These are phyloP conservation scores for Tetropium fuscum DNA, from an alignment of 2,888 invertebrate species.

Conservation along the genomic window DNA sequence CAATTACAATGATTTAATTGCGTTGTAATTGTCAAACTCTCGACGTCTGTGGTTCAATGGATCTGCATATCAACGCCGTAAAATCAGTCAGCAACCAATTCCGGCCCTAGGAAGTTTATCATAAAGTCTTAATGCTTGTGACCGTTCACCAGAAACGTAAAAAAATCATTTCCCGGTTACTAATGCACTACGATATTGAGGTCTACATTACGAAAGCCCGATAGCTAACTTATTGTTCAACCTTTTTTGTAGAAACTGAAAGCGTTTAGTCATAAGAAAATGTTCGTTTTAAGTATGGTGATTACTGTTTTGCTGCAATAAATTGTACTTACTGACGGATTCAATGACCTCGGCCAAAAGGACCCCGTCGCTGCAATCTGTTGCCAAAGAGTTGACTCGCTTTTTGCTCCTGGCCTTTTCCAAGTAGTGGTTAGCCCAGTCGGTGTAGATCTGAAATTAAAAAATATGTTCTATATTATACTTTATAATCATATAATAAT, in stretches of 20 bases:
- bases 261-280: not conserved
- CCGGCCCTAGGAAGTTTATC: no score
- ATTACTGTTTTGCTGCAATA: constrained; percentile 9
- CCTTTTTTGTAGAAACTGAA: constrained; percentile 2
- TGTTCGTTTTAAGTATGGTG: not conserved
- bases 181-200: no score
- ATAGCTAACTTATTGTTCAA: not conserved
- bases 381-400: constrained; percentile 83
- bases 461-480: no score
- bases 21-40: no score
- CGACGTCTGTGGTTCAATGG: no score
- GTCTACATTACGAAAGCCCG: no score
- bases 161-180: no score
- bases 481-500: not conserved
- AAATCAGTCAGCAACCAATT: no score
- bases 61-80: no score
- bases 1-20: no score
- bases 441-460: constrained; percentile 92
- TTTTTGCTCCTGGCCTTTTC: constrained; percentile 91
- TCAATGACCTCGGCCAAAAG: constrained; percentile 94
- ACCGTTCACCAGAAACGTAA: no score
- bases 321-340: constrained; percentile 84
- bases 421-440: constrained; percentile 98
- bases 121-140: no score
- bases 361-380: constrained; percentile 93